These are phyloP conservation scores for Pseudochaenichthys georgianus DNA, from an alignment of 2,797 vertebrate genomes.

Conservation along the genomic window DNA sequence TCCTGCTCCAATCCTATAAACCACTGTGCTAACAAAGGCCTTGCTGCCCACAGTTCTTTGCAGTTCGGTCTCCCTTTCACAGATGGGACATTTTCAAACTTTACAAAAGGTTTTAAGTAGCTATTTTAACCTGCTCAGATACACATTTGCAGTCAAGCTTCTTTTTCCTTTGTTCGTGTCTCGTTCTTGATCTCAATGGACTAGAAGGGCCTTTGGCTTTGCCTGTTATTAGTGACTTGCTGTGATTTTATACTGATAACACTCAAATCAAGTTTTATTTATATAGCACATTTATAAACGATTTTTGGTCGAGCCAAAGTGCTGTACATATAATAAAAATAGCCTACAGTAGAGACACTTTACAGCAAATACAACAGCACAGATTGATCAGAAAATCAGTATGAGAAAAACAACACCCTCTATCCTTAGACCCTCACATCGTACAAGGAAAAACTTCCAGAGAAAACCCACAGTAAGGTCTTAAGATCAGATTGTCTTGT, in stretches of 20 bases:
- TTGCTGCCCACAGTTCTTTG: background rate
- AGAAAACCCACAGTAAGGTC: too few species aligned
- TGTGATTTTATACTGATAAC: background rate
- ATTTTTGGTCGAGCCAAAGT: too few species aligned
- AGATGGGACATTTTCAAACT: background rate
- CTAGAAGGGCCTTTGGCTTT: background rate
- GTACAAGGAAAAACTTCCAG: too few species aligned
- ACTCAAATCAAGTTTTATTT: too few species aligned
- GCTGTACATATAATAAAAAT: too few species aligned
- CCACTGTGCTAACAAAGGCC: background rate
- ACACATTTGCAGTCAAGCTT: background rate
- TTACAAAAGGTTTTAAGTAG: background rate
- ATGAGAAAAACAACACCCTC: too few species aligned
- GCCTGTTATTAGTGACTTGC: background rate
- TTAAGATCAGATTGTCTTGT: background rate
- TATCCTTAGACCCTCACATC: too few species aligned
- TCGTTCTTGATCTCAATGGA: background rate
- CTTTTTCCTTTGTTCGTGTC: background rate
- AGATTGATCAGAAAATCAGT: too few species aligned
- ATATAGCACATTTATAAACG: too few species aligned
- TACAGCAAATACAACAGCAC: too few species aligned
- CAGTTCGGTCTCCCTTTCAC: background rate
- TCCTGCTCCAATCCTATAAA: conserved; percentile 11
- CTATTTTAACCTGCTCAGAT: background rate
- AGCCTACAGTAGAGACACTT: too few species aligned